Evolutionary conservation across 2,888 invertebrate genomes (phyloP).

Genomic region (Aleiodes testaceus): DNA sequence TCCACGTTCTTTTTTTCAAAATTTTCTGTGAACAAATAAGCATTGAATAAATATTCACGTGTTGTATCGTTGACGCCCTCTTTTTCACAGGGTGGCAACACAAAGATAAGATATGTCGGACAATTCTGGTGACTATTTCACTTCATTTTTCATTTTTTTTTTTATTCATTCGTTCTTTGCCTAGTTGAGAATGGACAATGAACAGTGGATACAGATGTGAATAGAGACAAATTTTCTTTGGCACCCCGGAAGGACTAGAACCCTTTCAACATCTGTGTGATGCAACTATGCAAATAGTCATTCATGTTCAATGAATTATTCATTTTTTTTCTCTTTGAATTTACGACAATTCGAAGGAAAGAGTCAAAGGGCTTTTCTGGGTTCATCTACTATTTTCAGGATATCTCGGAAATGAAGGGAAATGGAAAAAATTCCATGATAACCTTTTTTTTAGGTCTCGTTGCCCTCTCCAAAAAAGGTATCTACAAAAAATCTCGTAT

Average conservation of each 20-base stretch:
- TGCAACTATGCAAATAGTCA: too few species aligned
- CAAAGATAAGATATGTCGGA: slow-evolving; percentile 10
- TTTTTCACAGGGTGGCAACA: slow-evolving; percentile 28
- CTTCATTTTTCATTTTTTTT: slow-evolving; percentile 26
- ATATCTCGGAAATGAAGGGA: too few species aligned
- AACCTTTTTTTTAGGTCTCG: too few species aligned
- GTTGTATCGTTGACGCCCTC: slow-evolving; percentile 59
- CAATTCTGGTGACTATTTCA: slow-evolving; percentile 7
- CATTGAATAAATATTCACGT: slow-evolving; percentile 49
- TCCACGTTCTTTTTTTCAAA: slow-evolving; percentile 29
- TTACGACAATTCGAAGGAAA: too few species aligned
- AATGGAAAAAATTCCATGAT: too few species aligned
- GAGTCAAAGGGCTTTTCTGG: too few species aligned
- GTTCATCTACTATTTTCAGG: too few species aligned
- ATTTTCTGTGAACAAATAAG: slow-evolving; percentile 33
- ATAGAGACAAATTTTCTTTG: slow-evolving; percentile 26
- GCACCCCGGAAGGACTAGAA: slow-evolving; percentile 2
- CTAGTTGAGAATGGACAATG: too few species aligned
- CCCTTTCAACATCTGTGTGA: slow-evolving; percentile 12
- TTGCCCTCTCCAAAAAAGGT: too few species aligned
- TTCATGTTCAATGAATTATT: too few species aligned
- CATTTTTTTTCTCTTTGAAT: too few species aligned
- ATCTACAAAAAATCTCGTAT: too few species aligned
- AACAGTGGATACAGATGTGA: slow-evolving; percentile 6
- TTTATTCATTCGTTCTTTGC: background rate